A percentile compares a stretch with the other conserved stretches of the same genome.
phyloP scores from a whole-genome alignment of 1,140 invertebrate species.

The Hirudo medicinalis region DNA sequence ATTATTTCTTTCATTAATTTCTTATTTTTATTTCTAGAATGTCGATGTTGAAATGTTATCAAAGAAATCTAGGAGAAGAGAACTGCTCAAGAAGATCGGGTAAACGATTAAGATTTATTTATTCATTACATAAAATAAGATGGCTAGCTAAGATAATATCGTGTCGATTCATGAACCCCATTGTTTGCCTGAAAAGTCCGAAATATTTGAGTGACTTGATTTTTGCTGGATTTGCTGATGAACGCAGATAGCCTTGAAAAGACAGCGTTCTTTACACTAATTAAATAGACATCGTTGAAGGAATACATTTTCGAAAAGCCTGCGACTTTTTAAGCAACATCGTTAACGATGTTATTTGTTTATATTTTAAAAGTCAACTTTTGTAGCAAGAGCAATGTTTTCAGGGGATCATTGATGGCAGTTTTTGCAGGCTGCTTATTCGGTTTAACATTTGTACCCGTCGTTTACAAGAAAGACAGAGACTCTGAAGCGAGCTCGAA shows the following conservation, averaged over 20 bases:
- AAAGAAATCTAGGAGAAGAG: no score
- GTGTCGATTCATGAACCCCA: no score
- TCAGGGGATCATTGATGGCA: constrained; percentile 34
- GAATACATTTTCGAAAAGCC: not conserved
- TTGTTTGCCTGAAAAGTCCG: no score
- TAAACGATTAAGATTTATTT: not conserved
- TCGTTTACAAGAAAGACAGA: constrained; percentile 40
- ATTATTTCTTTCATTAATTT: no score
- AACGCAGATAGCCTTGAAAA: no score
- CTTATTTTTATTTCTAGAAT: no score
- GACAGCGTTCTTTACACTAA: not conserved
- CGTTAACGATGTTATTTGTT: not conserved
- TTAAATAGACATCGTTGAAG: not conserved
- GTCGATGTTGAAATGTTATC: no score
- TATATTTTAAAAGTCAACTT: no score
- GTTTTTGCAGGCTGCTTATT: constrained; percentile 40
- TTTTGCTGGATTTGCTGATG: no score
- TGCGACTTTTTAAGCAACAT: not conserved
- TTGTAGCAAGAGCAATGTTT: constrained; percentile 16
- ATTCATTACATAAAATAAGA: not conserved
- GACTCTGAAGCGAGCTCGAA: constrained; percentile 27
- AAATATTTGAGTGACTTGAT: no score
- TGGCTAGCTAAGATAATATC: no score
- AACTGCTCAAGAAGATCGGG: no score
- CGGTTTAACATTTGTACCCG: constrained; percentile 39